Base-by-base conservation (phyloP, 2,888 invertebrate genomes). In the Sphinx pinastri region DNA sequence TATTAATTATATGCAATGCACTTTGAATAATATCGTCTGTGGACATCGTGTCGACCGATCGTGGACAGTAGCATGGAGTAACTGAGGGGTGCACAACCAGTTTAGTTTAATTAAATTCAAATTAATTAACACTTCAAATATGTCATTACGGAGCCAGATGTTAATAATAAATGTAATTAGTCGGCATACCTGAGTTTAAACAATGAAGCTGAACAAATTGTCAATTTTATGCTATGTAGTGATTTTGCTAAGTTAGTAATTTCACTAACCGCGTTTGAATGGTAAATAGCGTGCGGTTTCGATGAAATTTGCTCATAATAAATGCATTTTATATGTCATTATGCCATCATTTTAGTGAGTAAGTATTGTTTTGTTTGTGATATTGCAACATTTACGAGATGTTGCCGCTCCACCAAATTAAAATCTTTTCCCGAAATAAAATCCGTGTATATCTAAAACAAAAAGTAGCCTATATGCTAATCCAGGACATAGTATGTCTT, bases 11-110 rank as follows among this genome's bases (percentile, higher is more conserved):
- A 77, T 93, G 93, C 47, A 93, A 83, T 75, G 89, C 89, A 72
- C 84, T 86, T 79, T 92, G 92, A 73, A 90, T 84, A 73, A 92
- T 75, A 25, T 93, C 93, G 74, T 93, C 93, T 81, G 90, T 93
- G 71, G 88, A 87, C 93, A 93, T 93, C 71, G 73, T 83, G 75
- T 81, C 84, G 85, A 85, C 85, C 85, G 88, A 77, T 70, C 88
- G 77, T 80, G 75, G 70, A 79, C 38, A 82, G 81, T 81, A 77
- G 86, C 83, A 86, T 78, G 84, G 82, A 85, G 84, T 80, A 84
- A 90, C 90, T 93, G 91, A 89, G 87, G 88, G 85, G 89, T 84
- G 84, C 80, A 86, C 85, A 82, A 88, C 79, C 79, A 81, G 81
- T 89, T 92, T 93, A 93, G 91, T 91, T 86, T 90, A 89, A 19